A percentile compares a stretch with the other conserved stretches of the same genome.
Conservation (phyloP, 2,113 vertebrate species). For the Embiotoca jacksoni region DNA sequence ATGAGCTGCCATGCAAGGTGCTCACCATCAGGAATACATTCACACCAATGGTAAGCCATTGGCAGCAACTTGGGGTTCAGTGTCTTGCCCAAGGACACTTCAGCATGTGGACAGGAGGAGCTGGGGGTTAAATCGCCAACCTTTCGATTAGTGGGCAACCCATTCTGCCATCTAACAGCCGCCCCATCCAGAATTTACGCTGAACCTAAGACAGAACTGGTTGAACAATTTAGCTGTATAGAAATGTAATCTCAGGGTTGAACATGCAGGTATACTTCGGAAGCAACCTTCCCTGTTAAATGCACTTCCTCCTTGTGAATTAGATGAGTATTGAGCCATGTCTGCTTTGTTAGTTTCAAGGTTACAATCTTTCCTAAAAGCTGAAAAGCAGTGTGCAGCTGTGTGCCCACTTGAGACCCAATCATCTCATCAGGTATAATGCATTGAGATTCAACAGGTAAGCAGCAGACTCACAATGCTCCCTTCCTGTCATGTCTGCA, state of each 20-base stretch:
- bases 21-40: too few species aligned
- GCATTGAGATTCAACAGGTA: slow-evolving; percentile 63
- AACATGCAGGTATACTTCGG: slow-evolving; percentile 32
- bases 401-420: slow-evolving; percentile 45
- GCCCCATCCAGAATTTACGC: background rate
- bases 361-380: slow-evolving; percentile 46
- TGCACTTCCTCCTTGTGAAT: slow-evolving; percentile 23
- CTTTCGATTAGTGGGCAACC: too few species aligned
- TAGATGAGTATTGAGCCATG: slow-evolving; percentile 33
- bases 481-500: slow-evolving; percentile 55
- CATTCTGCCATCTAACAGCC: too few species aligned
- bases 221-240: slow-evolving; percentile 32
- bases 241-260: slow-evolving; percentile 40
- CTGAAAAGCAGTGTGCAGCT: slow-evolving; percentile 51
- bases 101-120: too few species aligned
- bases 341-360: slow-evolving; percentile 46
- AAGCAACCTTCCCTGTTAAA: slow-evolving; percentile 31
- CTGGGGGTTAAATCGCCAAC: too few species aligned
- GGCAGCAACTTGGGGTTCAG: too few species aligned
- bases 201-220: slow-evolving; percentile 25
- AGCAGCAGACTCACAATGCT: slow-evolving; percentile 42
- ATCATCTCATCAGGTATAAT: slow-evolving; percentile 32
- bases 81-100: too few species aligned
- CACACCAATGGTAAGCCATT: too few species aligned
- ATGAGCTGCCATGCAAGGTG: too few species aligned